Evolutionary conservation across 2,888 invertebrate genomes (phyloP).

Genomic region (Tuberolachnus salignus): DNA sequence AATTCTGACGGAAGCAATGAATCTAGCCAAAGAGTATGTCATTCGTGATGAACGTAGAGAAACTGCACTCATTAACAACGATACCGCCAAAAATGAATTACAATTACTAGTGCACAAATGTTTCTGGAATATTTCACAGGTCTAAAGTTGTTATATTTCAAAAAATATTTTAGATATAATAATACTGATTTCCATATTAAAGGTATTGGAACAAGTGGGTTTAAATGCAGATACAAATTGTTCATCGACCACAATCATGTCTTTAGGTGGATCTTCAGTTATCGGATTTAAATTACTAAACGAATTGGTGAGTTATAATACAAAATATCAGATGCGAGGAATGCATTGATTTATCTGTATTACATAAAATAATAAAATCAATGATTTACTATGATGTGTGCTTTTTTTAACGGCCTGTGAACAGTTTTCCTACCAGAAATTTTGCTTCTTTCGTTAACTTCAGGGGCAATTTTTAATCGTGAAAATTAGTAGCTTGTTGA

Average conservation of each 20-base stretch:
- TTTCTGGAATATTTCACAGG: conserved; percentile 63
- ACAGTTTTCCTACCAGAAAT: no score
- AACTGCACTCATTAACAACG: conserved; percentile 66
- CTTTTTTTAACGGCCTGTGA: no score
- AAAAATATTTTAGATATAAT: conserved; percentile 64
- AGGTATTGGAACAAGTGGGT: conserved; percentile 76
- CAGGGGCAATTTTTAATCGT: no score
- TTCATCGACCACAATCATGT: conserved; percentile 50
- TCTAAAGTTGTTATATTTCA: conserved; percentile 51
- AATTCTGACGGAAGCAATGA: conserved; percentile 75
- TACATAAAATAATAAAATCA: no score
- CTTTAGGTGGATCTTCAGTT: conserved; percentile 45
- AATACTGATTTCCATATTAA: background rate
- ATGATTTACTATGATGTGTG: no score
- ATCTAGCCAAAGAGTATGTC: conserved; percentile 73
- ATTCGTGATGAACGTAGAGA: conserved; percentile 75
- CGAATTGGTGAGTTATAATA: conserved; percentile 23
- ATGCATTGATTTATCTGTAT: no score
- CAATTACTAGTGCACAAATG: conserved; percentile 68
- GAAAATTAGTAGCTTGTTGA: no score
- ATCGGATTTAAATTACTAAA: conserved; percentile 26
- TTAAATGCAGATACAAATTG: conserved; percentile 69
- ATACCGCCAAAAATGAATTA: conserved; percentile 65
- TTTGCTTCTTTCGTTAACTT: no score
- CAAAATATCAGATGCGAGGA: no score